phyloP scores from a whole-genome alignment of 2,797 vertebrate species.

The Eulemur albifrons region DNA sequence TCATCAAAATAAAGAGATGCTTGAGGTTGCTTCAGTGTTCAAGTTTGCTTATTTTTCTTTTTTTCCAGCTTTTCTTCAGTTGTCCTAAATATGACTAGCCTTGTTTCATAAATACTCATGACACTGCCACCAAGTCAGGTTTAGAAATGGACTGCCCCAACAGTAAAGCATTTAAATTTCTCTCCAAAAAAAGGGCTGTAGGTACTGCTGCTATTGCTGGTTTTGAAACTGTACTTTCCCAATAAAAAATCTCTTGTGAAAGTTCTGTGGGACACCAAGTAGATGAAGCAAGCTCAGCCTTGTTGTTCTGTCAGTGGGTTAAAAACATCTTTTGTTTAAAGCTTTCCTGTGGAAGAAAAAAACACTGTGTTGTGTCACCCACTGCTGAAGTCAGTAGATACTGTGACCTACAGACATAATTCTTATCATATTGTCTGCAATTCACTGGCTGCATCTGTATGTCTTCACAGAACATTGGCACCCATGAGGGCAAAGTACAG shows the following conservation, averaged over 20 bases:
- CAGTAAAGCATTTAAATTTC: constrained; percentile 80
- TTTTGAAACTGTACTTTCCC: constrained; percentile 80
- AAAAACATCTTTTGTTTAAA: constrained; percentile 66
- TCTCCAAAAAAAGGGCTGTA: constrained; percentile 72
- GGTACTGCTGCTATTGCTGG: constrained; percentile 79
- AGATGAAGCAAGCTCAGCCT: constrained; percentile 78
- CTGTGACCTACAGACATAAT: constrained; percentile 79
- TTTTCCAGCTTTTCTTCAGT: constrained; percentile 87
- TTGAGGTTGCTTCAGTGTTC: constrained; percentile 89
- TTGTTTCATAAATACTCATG: constrained; percentile 84
- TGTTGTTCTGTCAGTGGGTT: constrained; percentile 78
- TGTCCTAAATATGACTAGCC: constrained; percentile 84
- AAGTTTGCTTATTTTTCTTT: constrained; percentile 84
- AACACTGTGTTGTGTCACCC: constrained; percentile 82
- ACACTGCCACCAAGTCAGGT: constrained; percentile 81
- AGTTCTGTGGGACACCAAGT: constrained; percentile 81
- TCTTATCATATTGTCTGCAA: constrained; percentile 81
- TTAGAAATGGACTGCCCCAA: constrained; percentile 80
- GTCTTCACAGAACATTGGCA: constrained; percentile 88
- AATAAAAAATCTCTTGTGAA: constrained; percentile 67
- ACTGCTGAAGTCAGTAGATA: constrained; percentile 83
- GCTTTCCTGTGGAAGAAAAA: constrained; percentile 77
- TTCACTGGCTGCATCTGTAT: constrained; percentile 86
- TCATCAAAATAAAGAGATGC: constrained; percentile 87
- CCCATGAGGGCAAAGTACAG: constrained; percentile 86